These are phyloP conservation scores for Acrobasis repandana DNA, from an alignment of 2,888 invertebrate genomes.

Conservation along the genomic window DNA sequence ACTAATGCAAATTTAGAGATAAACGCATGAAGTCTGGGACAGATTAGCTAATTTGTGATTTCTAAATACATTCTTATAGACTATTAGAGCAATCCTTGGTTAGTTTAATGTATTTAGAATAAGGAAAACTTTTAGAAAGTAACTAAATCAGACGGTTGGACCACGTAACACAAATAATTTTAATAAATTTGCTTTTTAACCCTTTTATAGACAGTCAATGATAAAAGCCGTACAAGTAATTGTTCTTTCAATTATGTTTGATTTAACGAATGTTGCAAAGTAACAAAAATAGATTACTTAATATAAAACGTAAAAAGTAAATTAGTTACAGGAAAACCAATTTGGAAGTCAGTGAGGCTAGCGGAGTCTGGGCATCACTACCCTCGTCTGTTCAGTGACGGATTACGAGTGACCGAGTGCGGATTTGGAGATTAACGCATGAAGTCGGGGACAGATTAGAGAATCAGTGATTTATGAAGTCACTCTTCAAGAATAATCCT, in stretches of 20 bases:
- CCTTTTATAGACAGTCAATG: too few species aligned
- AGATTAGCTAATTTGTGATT: slow-evolving; percentile 7
- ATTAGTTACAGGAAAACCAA: slow-evolving; percentile 4
- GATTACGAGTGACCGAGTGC: slow-evolving; percentile 11
- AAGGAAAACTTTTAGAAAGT: too few species aligned
- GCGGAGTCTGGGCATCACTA: not conserved
- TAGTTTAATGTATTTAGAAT: too few species aligned
- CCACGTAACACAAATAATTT: too few species aligned
- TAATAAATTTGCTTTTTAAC: too few species aligned
- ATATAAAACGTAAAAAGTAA: not conserved
- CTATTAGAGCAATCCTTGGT: too few species aligned
- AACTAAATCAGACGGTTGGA: too few species aligned
- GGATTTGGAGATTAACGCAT: slow-evolving; percentile 6
- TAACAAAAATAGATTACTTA: too few species aligned
- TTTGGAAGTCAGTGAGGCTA: not conserved
- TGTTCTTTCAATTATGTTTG: too few species aligned
- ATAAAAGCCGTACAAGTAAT: too few species aligned
- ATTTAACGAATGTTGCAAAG: too few species aligned
- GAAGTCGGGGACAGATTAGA: not conserved
- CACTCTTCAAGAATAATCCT: not conserved
- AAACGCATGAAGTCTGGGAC: not conserved
- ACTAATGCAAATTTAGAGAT: slow-evolving; percentile 3
- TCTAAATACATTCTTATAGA: not conserved
- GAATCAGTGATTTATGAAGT: not conserved
- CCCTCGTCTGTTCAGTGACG: slow-evolving; percentile 7